Evolutionary conservation across 2,797 vertebrate genomes (phyloP), one percentile per base, ranked within the genome.

Genomic region (Hydrolagus colliei): DNA sequence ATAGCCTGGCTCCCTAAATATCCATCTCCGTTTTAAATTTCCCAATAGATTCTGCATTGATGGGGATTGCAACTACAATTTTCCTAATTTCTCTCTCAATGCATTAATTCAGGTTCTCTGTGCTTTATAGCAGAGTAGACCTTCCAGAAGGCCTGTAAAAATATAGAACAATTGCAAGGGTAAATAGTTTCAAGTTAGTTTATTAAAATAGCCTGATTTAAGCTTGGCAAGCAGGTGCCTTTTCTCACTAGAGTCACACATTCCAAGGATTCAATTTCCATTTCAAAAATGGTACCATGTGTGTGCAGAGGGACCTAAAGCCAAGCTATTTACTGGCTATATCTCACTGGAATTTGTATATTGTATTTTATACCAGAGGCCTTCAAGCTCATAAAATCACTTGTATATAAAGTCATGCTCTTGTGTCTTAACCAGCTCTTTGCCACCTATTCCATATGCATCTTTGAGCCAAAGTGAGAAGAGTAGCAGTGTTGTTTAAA

Each of bases 211-310:
- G 65, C 62, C 27, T 77, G 75, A 61, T n/a, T 16, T 32, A n/a
- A 32, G 14, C 7, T 7, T 80, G 78, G 78, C 62, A 67, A 61
- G 11, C 27, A 27, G 62, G 62, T 35, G 16, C 14, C 18, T 4
- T 35, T 67, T 80, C 78, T 63, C 22, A 18, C 22, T 27, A 67
- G 22, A 67, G 62, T 80, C 22, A 61, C n/a, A 67, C 78, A 80
- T 80, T 80, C 78, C 63, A 32, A 18, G 6, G 9, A 80, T 80
- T 80, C 67, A 80, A 67, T 80, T 80, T 80, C 27, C 78, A 80
- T 65, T 67, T 80, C 61, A 63, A 67, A 80, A 80, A 63, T 80
- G 78, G 59, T 80, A 80, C 78, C 78, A 80, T 65, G 78, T 80
- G 78, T 80, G 63, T 63, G 63, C 32, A 12, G 67, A 80, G 62